Conservation (phyloP, 2,113 vertebrate genomes). For the Thunnus maccoyii region DNA sequence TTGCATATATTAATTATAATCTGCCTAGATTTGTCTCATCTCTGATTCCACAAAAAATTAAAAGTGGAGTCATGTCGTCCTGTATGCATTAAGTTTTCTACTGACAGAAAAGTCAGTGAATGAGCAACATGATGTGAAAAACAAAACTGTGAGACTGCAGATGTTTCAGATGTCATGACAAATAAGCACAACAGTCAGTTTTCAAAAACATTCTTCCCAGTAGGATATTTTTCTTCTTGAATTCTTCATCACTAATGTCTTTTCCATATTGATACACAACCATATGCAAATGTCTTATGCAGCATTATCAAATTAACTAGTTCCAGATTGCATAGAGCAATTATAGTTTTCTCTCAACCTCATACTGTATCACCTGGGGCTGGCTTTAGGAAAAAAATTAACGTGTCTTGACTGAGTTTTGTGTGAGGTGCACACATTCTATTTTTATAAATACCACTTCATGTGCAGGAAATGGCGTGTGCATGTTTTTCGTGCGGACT, state of each 20-base stretch:
- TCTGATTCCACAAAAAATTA: neutral
- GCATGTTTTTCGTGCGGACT: too few species aligned
- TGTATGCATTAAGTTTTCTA: neutral
- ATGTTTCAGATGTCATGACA: neutral
- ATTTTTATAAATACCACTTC: too few species aligned
- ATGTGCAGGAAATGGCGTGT: too few species aligned
- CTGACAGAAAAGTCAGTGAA: neutral
- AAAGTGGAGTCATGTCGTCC: neutral
- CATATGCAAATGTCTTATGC: slow-evolving; percentile 1
- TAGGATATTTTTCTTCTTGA: neutral
- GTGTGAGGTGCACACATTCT: too few species aligned
- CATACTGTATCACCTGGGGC: too few species aligned
- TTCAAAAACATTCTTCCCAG: neutral
- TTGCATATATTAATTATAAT: neutral
- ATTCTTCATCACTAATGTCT: neutral
- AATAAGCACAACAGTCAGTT: slow-evolving; percentile 5
- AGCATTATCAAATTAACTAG: neutral
- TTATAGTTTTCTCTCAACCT: neutral
- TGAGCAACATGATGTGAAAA: neutral
- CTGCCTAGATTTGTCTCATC: neutral
- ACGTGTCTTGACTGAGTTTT: too few species aligned
- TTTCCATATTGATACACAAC: slow-evolving; percentile 1
- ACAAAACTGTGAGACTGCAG: neutral
- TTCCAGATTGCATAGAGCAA: neutral
- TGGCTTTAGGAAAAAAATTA: too few species aligned